Base-by-base conservation (phyloP, 2,888 invertebrate species). In the Tetanocera ferruginea region DNA sequence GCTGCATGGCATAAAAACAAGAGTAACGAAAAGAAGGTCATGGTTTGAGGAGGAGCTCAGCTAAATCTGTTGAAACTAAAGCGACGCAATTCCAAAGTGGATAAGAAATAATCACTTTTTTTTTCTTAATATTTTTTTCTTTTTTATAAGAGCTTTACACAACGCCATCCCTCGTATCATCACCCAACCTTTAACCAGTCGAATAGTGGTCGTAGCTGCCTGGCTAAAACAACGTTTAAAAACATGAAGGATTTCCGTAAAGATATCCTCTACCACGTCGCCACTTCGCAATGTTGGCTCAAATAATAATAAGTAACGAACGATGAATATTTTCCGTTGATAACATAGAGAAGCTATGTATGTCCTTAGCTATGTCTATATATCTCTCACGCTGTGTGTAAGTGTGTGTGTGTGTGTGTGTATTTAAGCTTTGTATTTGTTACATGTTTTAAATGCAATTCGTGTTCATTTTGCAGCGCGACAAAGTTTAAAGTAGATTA, bases 401-500 rank as follows among this genome's bases (percentile, higher is more conserved):
- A 19, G 52, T n/a, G 34, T 19, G 19, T 79, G 78, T 76, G 83
- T 80, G 78, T 23, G 79, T 80, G 83, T 83, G 82, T 81, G 17
- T 23, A 8, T 23, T 55, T 19, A 19, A 55, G 55, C 55, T 55
- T 23, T 55, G 62, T 19, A 19, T 37, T 37, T 19, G 66, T 66
- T 4, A 19, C 69, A 70, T 80, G 80, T 78, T 82, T 80, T 80
- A 79, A 83, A 84, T 82, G 82, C 80, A 85, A 81, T 84, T 84
- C 85, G 83, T 84, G 83, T 83, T 83, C 83, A 82, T 82, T 82
- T 81, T 81, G 81, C 74, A 52, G 52, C 31, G 82, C 80, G 84
- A 82, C 82, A 84, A 86, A 86, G 85, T 87, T 86, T 86, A 86
- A 85, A 85, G 85, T 85, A 86, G 85, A 85, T 85, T 85, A 85